These are phyloP conservation scores for Plotosus lineatus DNA, from an alignment of 2,113 vertebrate genomes.

Conservation along the genomic window DNA sequence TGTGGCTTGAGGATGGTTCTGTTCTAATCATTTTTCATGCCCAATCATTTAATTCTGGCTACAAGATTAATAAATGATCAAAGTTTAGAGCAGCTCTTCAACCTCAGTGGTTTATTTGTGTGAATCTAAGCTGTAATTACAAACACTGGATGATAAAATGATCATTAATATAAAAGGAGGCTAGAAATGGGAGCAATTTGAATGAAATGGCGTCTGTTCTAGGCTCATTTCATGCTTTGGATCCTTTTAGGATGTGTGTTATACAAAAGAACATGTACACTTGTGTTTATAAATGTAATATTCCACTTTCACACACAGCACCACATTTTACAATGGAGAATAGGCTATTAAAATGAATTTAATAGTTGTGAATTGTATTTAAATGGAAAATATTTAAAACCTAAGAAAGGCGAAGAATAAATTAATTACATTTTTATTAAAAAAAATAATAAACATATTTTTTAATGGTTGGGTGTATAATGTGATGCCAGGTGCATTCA, in stretches of 20 bases:
- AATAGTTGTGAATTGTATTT: slow-evolving; percentile 6
- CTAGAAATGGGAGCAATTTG: slow-evolving; percentile 48
- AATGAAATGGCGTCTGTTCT: slow-evolving; percentile 41
- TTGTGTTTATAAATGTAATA: slow-evolving; percentile 39
- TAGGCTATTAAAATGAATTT: not conserved
- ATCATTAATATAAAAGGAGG: slow-evolving; percentile 53
- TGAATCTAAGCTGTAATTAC: slow-evolving; percentile 51
- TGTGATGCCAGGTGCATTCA: no score
- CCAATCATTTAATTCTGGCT: slow-evolving; percentile 27
- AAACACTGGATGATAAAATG: slow-evolving; percentile 56
- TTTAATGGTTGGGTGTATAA: no score
- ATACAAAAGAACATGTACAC: slow-evolving; percentile 39
- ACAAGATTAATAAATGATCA: slow-evolving; percentile 56
- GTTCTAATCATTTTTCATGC: slow-evolving; percentile 50
- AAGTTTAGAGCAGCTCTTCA: slow-evolving; percentile 49
- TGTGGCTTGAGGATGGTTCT: slow-evolving; percentile 8
- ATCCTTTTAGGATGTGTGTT: slow-evolving; percentile 48
- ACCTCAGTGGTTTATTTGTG: slow-evolving; percentile 41
- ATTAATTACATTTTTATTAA: no score
- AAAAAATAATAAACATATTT: no score
- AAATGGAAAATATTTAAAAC: slow-evolving; percentile 10
- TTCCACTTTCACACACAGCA: slow-evolving; percentile 39
- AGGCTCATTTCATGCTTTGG: slow-evolving; percentile 53
- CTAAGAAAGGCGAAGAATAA: not conserved
- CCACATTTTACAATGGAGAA: not conserved